These are phyloP conservation scores for Mya arenaria DNA, from an alignment of 1,140 invertebrate genomes.

Conservation along the genomic window DNA sequence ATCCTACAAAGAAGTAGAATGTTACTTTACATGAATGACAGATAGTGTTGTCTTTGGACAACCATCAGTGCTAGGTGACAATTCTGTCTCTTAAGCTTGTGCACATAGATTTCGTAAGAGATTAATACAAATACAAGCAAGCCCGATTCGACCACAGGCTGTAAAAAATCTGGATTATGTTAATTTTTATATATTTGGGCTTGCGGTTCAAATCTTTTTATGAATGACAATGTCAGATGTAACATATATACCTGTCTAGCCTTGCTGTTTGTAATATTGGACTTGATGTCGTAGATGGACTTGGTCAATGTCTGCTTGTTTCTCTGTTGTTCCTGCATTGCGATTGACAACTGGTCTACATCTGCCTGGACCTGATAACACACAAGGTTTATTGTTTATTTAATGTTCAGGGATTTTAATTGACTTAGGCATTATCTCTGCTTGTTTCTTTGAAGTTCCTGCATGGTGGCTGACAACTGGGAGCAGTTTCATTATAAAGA, in stretches of 20 bases:
- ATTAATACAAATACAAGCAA: not conserved
- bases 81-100: not conserved
- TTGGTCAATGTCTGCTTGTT: slow-evolving; percentile 43
- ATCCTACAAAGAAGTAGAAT: slow-evolving; percentile 52
- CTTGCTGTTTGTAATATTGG: slow-evolving; percentile 55
- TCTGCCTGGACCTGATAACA: slow-evolving; percentile 59
- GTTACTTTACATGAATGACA: too few species aligned
- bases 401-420: not conserved
- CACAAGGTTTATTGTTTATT: not conserved
- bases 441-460: not conserved
- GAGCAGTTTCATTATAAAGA: not conserved
- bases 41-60: not conserved
- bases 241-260: slow-evolving; percentile 51
- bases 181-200: not conserved
- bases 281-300: slow-evolving; percentile 55
- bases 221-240: not conserved
- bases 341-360: slow-evolving; percentile 31
- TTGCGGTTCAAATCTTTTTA: too few species aligned
- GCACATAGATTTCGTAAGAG: not conserved
- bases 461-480: not conserved
- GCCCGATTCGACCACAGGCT: not conserved
- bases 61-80: not conserved
- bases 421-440: not conserved
- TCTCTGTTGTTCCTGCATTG: slow-evolving; percentile 58
- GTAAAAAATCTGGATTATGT: not conserved